These are phyloP conservation scores for Dendrocincla tyrannina DNA, from an alignment of 2,797 vertebrate species.

Conservation along the genomic window DNA sequence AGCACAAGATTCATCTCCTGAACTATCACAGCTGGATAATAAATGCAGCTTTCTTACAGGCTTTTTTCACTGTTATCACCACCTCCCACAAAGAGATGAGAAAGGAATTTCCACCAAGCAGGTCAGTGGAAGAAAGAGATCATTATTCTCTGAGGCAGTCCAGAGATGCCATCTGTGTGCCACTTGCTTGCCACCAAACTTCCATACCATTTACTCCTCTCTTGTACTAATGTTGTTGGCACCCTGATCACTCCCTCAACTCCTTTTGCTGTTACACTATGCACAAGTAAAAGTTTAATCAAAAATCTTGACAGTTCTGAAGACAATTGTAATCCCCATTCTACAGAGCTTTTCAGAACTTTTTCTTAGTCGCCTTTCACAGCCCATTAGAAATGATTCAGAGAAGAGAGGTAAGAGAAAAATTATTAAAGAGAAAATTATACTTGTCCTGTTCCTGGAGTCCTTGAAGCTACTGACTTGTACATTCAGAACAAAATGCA, in stretches of 20 bases:
- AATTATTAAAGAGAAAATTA: background rate
- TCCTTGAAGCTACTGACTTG: background rate
- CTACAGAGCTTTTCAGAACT: background rate
- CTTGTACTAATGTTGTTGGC: background rate
- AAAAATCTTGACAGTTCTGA: background rate
- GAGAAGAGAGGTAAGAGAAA: background rate
- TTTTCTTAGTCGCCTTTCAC: background rate
- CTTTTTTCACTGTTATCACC: accelerated
- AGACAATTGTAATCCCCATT: background rate
- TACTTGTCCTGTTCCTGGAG: background rate
- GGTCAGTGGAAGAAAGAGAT: background rate
- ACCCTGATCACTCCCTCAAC: background rate
- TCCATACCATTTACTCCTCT: background rate
- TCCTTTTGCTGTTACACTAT: background rate
- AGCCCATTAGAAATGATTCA: background rate
- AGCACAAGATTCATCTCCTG: background rate
- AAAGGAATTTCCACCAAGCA: background rate
- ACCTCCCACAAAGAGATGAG: background rate
- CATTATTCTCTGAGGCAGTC: background rate
- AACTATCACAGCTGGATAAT: background rate
- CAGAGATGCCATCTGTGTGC: background rate
- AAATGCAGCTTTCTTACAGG: background rate
- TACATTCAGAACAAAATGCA: background rate
- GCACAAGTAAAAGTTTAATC: background rate
- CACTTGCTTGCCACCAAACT: background rate